A percentile compares a stretch with the other conserved stretches of the same genome.
Evolutionary conservation across 2,113 vertebrate species (phyloP).

Genomic region (Ictidomys tridecemlineatus): DNA sequence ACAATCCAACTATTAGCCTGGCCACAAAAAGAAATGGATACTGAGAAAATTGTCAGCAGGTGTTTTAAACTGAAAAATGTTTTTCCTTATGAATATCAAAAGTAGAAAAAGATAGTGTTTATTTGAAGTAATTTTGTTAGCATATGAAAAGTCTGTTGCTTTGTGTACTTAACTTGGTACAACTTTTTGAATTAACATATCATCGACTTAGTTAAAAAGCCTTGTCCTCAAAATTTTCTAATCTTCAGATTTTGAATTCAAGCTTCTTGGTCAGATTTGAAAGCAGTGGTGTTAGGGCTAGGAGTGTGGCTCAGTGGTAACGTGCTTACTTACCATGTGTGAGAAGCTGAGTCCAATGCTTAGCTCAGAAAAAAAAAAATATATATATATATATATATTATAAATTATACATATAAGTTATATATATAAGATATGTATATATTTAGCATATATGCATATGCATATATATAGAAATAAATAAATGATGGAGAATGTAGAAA

Average conservation of each 20-base stretch:
- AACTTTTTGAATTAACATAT: background rate
- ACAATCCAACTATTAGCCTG: background rate
- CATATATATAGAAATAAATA: too few relatives aligned
- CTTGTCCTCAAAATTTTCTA: background rate
- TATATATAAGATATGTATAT: too few relatives aligned
- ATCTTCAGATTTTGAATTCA: background rate
- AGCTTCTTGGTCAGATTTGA: background rate
- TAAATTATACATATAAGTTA: too few relatives aligned
- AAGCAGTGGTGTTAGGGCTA: background rate
- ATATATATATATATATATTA: too few relatives aligned
- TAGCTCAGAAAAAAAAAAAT: background rate
- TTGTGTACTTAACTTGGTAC: background rate
- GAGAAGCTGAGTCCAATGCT: background rate
- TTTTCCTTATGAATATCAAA: constrained; percentile 15
- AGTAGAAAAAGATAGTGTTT: background rate
- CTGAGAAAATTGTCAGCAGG: constrained; percentile 7
- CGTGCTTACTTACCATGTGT: background rate
- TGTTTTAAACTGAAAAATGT: background rate
- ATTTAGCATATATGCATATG: too few relatives aligned
- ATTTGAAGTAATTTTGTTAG: background rate
- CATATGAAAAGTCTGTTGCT: background rate
- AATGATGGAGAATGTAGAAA: background rate
- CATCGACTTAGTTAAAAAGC: background rate
- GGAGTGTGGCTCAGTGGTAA: too few relatives aligned
- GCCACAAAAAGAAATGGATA: background rate